phyloP scores from a whole-genome alignment of 2,888 invertebrate genomes.

The Tanytarsus gracilentus region DNA sequence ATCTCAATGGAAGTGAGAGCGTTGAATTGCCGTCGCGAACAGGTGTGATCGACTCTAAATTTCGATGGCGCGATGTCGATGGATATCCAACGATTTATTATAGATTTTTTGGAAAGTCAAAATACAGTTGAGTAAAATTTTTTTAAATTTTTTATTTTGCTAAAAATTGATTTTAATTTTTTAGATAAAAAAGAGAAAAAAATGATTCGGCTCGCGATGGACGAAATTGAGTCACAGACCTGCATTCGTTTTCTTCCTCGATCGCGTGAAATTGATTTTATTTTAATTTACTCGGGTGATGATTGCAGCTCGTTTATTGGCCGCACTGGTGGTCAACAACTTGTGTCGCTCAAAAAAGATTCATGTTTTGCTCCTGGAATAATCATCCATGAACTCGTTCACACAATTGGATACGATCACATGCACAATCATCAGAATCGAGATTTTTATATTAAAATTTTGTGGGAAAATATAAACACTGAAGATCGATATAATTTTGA shows the following conservation, averaged over 20 bases:
- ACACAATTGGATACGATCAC: neutral
- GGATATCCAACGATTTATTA: neutral
- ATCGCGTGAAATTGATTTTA: neutral
- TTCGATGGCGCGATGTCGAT: neutral
- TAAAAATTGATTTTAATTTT: neutral
- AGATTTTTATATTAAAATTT: neutral
- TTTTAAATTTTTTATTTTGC: neutral
- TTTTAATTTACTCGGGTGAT: neutral
- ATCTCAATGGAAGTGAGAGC: neutral
- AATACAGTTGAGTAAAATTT: neutral
- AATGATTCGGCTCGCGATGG: constrained; percentile 2
- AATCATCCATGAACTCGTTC: constrained; percentile 1
- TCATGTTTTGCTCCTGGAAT: constrained; percentile 1
- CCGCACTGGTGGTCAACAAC: constrained; percentile 1
- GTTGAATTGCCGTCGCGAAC: neutral
- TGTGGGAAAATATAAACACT: neutral
- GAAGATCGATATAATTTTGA: neutral
- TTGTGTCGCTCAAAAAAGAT: neutral
- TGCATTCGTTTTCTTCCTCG: neutral
- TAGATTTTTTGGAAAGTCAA: neutral
- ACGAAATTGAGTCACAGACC: constrained; percentile 5
- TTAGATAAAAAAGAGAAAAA: neutral
- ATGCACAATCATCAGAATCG: constrained; percentile 9
- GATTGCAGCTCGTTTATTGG: constrained; percentile 14
- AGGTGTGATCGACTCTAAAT: constrained; percentile 1